These are phyloP conservation scores for Micromesistius poutassou DNA, from an alignment of 2,797 vertebrate species.

Conservation along the genomic window DNA sequence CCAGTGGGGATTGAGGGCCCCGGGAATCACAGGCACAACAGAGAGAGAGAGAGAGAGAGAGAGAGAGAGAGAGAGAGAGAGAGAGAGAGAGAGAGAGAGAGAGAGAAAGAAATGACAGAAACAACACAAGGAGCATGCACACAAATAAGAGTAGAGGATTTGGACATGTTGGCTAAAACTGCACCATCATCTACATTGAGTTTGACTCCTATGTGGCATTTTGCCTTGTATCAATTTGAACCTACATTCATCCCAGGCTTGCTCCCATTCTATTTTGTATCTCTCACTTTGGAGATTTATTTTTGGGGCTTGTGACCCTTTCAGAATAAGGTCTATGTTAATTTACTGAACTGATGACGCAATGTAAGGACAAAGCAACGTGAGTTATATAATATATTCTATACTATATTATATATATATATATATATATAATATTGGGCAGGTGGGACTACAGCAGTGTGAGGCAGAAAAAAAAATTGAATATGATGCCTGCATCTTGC, in stretches of 20 bases:
- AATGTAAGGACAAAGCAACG: background rate
- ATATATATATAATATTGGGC: too few relatives aligned
- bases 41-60: constrained; percentile 3
- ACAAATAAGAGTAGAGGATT: background rate
- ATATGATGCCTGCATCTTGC: background rate
- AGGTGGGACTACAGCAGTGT: background rate
- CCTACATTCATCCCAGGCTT: background rate
- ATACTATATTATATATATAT: too few relatives aligned
- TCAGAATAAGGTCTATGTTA: background rate
- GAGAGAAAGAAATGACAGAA: constrained; percentile 10
- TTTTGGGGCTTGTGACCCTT: background rate
- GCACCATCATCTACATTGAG: background rate
- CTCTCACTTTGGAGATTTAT: background rate
- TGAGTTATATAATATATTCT: background rate
- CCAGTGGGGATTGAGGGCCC: background rate
- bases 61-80: background rate
- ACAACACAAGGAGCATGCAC: background rate
- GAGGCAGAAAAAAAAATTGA: background rate
- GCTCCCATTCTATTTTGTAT: background rate
- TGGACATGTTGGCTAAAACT: background rate
- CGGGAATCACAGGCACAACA: background rate
- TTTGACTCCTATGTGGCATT: background rate
- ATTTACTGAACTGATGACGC: background rate
- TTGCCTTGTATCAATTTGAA: constrained; percentile 5
- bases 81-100: constrained; percentile 15